Evolutionary conservation across 2,113 vertebrate species (phyloP).

Genomic region (Machaerirhynchus nigripectus): DNA sequence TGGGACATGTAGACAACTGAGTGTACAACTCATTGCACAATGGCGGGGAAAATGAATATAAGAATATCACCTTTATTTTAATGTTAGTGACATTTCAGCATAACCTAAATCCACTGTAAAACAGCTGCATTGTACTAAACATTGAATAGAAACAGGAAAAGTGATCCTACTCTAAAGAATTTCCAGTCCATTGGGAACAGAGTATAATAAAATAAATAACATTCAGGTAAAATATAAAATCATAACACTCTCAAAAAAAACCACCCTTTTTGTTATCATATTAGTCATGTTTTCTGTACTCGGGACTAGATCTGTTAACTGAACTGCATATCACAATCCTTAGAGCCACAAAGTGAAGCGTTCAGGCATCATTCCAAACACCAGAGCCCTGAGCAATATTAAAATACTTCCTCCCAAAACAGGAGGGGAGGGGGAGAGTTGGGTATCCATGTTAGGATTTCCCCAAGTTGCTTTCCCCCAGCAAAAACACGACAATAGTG

Average conservation of each 20-base stretch:
- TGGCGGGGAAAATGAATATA: background rate
- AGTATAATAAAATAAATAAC: background rate
- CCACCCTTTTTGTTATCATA: background rate
- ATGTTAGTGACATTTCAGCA: background rate
- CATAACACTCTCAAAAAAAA: background rate
- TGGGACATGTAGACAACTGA: background rate
- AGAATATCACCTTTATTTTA: background rate
- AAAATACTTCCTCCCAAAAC: background rate
- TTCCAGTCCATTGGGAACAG: background rate
- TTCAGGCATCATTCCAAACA: background rate
- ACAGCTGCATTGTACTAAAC: background rate
- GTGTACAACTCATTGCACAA: background rate
- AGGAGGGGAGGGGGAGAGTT: rapidly evolving
- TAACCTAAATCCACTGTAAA: background rate
- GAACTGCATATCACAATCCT: background rate
- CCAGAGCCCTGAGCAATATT: background rate
- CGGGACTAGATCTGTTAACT: background rate
- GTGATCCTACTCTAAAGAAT: background rate
- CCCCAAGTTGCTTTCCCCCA: background rate
- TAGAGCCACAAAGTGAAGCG: background rate
- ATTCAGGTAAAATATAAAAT: background rate
- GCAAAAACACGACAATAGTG: rapidly evolving
- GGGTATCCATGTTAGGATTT: background rate
- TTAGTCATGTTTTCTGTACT: background rate
- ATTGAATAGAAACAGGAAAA: background rate